Percentiles rank a stretch among this genome's conserved stretches.
Conservation (phyloP, 2,113 vertebrate genomes). For the Craseonycteris thonglongyai region DNA sequence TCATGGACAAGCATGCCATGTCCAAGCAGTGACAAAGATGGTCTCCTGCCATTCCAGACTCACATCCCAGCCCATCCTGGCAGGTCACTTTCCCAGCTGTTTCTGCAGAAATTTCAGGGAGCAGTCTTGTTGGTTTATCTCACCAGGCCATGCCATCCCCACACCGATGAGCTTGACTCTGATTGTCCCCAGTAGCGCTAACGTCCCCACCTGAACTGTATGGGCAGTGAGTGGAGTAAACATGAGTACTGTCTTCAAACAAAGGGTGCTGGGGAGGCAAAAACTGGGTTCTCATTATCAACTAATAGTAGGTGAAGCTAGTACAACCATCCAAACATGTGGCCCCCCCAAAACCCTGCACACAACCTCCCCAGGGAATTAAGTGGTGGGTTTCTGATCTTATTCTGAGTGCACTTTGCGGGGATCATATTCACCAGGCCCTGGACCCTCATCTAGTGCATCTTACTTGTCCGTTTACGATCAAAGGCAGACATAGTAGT, state of each 20-base stretch:
- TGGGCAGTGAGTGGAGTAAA: background rate
- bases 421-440: background rate
- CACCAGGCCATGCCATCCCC: too few relatives aligned
- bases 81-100: background rate
- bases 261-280: background rate
- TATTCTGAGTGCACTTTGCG: background rate
- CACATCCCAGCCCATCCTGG: background rate
- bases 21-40: background rate
- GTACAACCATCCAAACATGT: background rate
- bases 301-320: background rate
- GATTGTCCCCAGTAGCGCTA: background rate
- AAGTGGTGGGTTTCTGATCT: background rate
- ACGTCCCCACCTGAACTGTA: rapidly evolving
- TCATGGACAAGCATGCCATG: too few relatives aligned
- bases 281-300: background rate
- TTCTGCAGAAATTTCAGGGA: background rate
- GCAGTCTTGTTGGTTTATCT: background rate
- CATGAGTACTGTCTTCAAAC: background rate
- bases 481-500: background rate
- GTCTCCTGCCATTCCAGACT: background rate
- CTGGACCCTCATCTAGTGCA: background rate
- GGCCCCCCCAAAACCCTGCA: background rate
- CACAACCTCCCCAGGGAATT: background rate
- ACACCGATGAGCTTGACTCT: background rate
- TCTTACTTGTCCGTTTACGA: background rate